Conservation (phyloP, 30 jellyfish, hydroid and myxozoan species). For the Euphysa ruthae region DNA sequence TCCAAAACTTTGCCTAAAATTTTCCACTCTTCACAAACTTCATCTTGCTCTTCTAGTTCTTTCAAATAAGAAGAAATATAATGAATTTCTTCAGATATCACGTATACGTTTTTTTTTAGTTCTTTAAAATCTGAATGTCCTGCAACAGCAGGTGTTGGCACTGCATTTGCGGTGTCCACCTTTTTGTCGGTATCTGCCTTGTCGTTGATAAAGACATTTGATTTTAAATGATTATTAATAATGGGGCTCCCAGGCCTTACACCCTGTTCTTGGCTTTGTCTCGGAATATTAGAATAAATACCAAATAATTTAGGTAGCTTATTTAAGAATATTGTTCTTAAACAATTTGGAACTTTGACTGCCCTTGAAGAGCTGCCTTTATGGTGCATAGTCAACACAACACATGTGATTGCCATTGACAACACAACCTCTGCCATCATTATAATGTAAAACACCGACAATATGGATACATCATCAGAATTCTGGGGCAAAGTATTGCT, state of each 20-base stretch:
- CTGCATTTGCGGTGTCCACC: not conserved
- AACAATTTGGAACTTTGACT: conserved; percentile 71
- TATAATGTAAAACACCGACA: conserved; percentile 71
- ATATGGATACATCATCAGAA: conserved; percentile 73
- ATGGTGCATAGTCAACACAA: conserved; percentile 62
- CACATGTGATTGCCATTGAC: conserved; percentile 68
- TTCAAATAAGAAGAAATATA: conserved; percentile 26
- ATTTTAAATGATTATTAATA: no score
- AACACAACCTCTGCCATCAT: conserved; percentile 87
- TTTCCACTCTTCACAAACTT: conserved; percentile 77
- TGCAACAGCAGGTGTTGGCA: no score
- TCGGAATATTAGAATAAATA: conserved; percentile 13
- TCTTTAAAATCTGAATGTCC: conserved; percentile 32
- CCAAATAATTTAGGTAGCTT: conserved; percentile 32
- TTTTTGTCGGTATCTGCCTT: no score
- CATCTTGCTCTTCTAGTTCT: conserved; percentile 34
- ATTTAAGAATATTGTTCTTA: conserved; percentile 38
- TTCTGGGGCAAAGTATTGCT: conserved; percentile 75
- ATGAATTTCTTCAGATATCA: conserved; percentile 50
- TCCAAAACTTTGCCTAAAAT: conserved; percentile 55
- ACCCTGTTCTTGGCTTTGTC: no score
- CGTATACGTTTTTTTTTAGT: conserved; percentile 39
- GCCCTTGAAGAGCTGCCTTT: conserved; percentile 51
- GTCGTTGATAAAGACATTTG: no score
- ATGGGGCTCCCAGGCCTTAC: no score